Base-by-base conservation (phyloP, 1,140 invertebrate species). In the Caerostris darwini region DNA sequence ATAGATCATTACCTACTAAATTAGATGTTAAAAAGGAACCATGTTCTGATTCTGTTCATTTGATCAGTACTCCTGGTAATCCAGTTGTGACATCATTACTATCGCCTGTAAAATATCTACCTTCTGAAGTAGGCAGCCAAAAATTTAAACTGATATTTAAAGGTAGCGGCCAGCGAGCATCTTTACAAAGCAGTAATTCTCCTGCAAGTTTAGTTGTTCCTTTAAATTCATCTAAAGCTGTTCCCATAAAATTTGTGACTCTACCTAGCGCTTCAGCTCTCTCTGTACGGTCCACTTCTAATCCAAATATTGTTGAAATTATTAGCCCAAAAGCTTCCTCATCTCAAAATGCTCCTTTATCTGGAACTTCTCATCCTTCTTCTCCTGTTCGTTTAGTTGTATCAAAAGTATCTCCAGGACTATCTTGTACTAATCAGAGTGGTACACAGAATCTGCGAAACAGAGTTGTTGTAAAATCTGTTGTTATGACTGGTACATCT, bases 161-260 rank as follows among this genome's bases (percentile, higher is more conserved):
- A 92, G 94, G 94, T 59, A 56, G 89, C n/a, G 88, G 69, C 12
- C 87, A 90, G 19, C 69, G 88, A 19, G 59, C 81, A 50, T 34
- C 81, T 64, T 90, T 90, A 53, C 83, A 77, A 83, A 61, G 83
- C 56, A 81, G 67, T 5, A 94, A 92, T 93, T 94, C 94, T 53
- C 88, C 91, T n/a, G 77, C 92, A 54, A 71, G 94, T 81, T 58
- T 94, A 19, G 90, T 94, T 86, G 87, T 94, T 77, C 94, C 94
- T 69, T 54, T 94, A 3, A 94, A 90, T 85, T 93, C 94, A 34
- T 93, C 95, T 34, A 96, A 96, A 95, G 95, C 96, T 95, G 95
- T 96, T 53, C 96, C 96, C 8, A 95, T 96, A 61, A 96, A 96
- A 87, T 89, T 96, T 7, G 95, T 96, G 5, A 96, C 95, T n/a